Conservation (phyloP, 2,113 vertebrate genomes). For the Myotis brandtii region DNA sequence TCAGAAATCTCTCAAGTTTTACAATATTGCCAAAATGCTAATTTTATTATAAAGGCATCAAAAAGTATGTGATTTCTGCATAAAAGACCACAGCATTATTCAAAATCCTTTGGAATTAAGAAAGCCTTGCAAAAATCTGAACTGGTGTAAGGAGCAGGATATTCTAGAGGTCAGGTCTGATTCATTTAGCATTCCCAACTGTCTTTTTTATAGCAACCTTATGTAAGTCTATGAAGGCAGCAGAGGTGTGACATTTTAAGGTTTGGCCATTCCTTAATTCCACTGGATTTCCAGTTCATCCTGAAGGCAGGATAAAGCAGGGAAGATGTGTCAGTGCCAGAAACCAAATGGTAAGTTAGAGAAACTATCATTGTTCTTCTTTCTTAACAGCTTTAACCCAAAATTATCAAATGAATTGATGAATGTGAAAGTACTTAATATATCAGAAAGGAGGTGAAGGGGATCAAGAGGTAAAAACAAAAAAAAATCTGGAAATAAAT, state of each 20-base stretch:
- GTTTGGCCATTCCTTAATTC: constrained; percentile 19
- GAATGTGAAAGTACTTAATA: not conserved
- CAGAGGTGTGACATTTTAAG: not conserved
- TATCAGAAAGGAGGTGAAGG: not conserved
- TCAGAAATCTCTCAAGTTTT: constrained; percentile 13
- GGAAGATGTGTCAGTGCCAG: not conserved
- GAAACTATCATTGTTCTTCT: not conserved
- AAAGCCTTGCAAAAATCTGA: not conserved
- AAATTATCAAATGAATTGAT: constrained; percentile 23
- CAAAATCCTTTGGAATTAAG: constrained; percentile 33
- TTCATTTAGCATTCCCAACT: constrained; percentile 44
- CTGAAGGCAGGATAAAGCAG: constrained; percentile 23
- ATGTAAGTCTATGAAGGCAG: constrained; percentile 34
- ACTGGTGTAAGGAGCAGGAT: not conserved
- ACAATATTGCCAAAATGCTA: constrained; percentile 1
- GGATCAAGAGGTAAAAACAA: not conserved
- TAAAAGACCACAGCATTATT: constrained; percentile 4
- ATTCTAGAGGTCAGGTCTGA: constrained; percentile 3
- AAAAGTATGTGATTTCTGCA: constrained; percentile 38
- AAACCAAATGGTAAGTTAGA: not conserved
- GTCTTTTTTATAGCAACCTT: not conserved
- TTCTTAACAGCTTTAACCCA: not conserved
- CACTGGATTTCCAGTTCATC: constrained; percentile 47
- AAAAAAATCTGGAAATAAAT: not conserved
- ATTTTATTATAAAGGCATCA: not conserved